Conservation (phyloP, 1,140 invertebrate species). For the Gryllus bimaculatus region DNA sequence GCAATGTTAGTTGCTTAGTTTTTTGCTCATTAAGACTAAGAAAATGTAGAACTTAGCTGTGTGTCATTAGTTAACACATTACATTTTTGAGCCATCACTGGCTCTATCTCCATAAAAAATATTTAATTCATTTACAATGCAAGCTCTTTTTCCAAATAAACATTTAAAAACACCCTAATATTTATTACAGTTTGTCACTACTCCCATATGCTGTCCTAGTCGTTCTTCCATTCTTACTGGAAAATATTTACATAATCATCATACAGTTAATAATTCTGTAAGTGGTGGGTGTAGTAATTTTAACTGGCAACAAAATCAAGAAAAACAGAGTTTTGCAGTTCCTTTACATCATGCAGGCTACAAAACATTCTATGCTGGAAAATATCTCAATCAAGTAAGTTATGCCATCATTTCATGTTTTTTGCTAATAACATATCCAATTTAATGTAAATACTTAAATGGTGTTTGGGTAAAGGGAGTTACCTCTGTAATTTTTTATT, state of each 20-base stretch:
- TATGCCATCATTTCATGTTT: background rate
- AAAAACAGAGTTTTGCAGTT: slow-evolving; percentile 57
- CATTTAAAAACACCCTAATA: no score
- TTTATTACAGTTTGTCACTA: slow-evolving; percentile 54
- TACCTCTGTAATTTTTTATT: no score
- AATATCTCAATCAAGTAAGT: slow-evolving; percentile 71
- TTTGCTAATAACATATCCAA: slow-evolving; percentile 2
- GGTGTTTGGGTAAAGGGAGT: no score
- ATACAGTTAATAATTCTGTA: slow-evolving; percentile 65
- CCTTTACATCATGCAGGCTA: slow-evolving; percentile 55
- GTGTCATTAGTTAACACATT: no score
- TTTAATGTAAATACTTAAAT: background rate
- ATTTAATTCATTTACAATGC: no score
- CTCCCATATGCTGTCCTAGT: slow-evolving; percentile 83
- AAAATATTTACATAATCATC: slow-evolving; percentile 73
- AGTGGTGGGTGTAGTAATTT: slow-evolving; percentile 62
- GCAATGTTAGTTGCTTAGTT: no score
- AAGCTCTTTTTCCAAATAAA: no score
- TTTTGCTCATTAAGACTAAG: no score
- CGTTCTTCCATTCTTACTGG: slow-evolving; percentile 78
- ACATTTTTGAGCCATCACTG: no score
- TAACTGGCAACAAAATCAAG: slow-evolving; percentile 53
- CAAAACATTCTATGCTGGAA: slow-evolving; percentile 74
- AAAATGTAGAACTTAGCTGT: no score
- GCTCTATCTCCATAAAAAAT: no score